Evolutionary conservation across 1,140 invertebrate species (phyloP).

Genomic region (Anagrus nilaparvatae): DNA sequence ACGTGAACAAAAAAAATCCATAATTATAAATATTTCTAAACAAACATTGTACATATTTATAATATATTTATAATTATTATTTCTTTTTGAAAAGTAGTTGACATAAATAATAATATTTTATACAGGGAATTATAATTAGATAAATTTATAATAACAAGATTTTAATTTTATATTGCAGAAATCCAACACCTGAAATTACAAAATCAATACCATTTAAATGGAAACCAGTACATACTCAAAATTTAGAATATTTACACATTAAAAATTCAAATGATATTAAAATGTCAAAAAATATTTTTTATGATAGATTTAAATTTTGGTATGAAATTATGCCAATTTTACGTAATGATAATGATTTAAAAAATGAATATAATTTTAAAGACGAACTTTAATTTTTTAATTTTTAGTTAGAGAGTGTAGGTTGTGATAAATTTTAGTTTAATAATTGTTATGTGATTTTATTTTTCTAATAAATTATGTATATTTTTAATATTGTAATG

Average conservation of each 20-base stretch:
- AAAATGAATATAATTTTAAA: background rate
- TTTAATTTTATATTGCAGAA: slow-evolving; percentile 30
- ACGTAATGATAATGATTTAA: slow-evolving; percentile 5
- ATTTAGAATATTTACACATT: slow-evolving; percentile 41
- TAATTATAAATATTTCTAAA: too few relatives aligned
- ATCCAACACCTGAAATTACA: slow-evolving; percentile 40
- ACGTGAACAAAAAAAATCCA: too few relatives aligned
- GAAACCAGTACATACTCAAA: slow-evolving; percentile 36
- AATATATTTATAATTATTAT: too few relatives aligned
- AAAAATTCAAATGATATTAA: slow-evolving; percentile 24
- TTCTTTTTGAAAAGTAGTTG: too few relatives aligned
- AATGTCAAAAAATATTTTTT: slow-evolving; percentile 35
- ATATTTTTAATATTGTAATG: slow-evolving; percentile 15
- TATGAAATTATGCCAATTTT: slow-evolving; percentile 22
- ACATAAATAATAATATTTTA: too few relatives aligned
- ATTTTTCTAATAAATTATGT: slow-evolving; percentile 11
- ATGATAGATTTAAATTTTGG: slow-evolving; percentile 40
- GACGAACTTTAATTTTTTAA: slow-evolving; percentile 10
- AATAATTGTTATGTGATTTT: background rate
- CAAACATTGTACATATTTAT: too few relatives aligned
- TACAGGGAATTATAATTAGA: too few relatives aligned
- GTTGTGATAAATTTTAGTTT: background rate
- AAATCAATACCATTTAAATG: slow-evolving; percentile 33
- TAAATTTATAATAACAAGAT: too few relatives aligned
- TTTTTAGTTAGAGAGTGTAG: background rate